Evolutionary conservation across 2,888 invertebrate species (phyloP).

Genomic region (Amiota minor): DNA sequence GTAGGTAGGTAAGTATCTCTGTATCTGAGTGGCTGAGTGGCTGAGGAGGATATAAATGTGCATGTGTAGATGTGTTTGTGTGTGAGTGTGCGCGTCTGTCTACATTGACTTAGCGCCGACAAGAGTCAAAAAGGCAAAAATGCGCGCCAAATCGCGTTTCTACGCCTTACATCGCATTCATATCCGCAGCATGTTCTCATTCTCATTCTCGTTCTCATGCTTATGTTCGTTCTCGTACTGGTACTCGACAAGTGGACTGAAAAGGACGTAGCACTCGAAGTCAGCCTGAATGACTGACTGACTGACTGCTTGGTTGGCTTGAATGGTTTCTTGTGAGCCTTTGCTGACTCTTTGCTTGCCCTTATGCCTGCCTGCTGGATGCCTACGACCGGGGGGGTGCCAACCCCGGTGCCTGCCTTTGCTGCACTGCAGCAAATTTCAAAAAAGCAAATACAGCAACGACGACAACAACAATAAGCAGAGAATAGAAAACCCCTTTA

Average conservation of each 20-base stretch:
- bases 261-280: constrained; percentile 61
- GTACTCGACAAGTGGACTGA: constrained; percentile 56
- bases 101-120: constrained; percentile 23
- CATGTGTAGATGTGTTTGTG: constrained; percentile 1
- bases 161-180: constrained; percentile 52
- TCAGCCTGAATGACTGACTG: constrained; percentile 20
- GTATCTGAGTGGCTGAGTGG: too few species aligned
- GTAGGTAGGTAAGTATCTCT: too few species aligned
- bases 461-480: constrained; percentile 26
- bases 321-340: background rate
- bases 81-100: background rate
- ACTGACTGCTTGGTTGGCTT: background rate
- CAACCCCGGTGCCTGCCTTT: constrained; percentile 30
- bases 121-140: constrained; percentile 44
- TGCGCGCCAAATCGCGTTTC: constrained; percentile 65
- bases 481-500: constrained; percentile 42
- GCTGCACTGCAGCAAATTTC: constrained; percentile 45
- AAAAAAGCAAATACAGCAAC: constrained; percentile 37
- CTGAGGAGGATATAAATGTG: background rate
- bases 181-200: constrained; percentile 34
- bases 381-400: constrained; percentile 7
- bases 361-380: constrained; percentile 37
- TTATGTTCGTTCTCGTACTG: constrained; percentile 32
- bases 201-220: constrained; percentile 37
- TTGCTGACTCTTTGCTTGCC: background rate